A percentile compares a stretch with the other conserved stretches of the same genome.
Evolutionary conservation across 2,113 vertebrate genomes (phyloP).

Genomic region (Pogona vitticeps): DNA sequence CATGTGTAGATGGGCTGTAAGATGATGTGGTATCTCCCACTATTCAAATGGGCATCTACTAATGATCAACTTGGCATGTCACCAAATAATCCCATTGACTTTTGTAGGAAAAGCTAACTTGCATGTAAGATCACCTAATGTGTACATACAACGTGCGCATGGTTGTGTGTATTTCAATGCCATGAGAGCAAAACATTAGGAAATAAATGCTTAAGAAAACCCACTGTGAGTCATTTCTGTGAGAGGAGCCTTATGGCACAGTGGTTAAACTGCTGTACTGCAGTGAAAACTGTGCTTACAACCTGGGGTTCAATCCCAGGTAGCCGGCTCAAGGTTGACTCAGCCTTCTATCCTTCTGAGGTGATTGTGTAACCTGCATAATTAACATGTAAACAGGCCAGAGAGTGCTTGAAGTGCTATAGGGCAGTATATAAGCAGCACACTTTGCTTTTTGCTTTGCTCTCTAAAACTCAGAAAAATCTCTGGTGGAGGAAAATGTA

Average conservation of each 20-base stretch:
- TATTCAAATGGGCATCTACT: not conserved
- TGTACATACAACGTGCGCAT: not conserved
- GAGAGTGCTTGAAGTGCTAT: no score
- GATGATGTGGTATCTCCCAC: not conserved
- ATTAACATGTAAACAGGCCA: no score
- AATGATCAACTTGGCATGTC: no score
- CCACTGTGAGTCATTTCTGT: accelerated
- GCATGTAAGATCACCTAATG: not conserved
- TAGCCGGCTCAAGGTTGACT: no score
- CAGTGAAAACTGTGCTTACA: no score
- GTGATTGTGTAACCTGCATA: no score
- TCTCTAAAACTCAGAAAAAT: constrained; percentile 22
- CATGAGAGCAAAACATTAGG: accelerated
- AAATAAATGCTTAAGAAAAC: not conserved
- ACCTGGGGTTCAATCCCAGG: no score
- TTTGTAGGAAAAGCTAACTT: not conserved
- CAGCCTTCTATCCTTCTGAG: no score
- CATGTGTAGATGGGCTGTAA: not conserved
- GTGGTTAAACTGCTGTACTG: no score
- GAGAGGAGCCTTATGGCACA: no score
- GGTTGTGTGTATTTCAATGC: not conserved
- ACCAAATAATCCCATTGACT: not conserved
- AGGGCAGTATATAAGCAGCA: no score
- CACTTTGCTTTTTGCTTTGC: no score
- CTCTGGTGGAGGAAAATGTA: accelerated